Percentiles rank a stretch among this genome's conserved stretches.
These are phyloP conservation scores for Fringilla coelebs DNA, from an alignment of 2,797 vertebrate genomes.

Conservation along the genomic window DNA sequence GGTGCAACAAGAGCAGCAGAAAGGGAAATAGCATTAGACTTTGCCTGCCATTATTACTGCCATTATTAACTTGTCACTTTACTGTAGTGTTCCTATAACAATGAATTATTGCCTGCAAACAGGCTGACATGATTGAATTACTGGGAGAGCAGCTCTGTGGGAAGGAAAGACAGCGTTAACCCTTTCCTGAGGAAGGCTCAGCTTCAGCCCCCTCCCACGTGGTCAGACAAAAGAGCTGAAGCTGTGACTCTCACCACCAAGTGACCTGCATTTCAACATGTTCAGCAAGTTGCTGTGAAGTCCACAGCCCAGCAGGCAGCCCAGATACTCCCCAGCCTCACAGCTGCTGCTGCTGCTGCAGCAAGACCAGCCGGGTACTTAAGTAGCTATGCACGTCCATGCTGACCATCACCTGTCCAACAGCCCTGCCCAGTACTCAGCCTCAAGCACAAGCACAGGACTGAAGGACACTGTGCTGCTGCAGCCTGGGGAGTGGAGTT, in stretches of 20 bases:
- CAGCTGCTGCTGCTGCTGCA: not conserved
- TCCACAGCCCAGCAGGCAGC: not conserved
- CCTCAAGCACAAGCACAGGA: not conserved
- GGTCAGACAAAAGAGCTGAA: not conserved
- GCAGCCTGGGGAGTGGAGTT: not conserved
- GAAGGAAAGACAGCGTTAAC: slow-evolving; percentile 40
- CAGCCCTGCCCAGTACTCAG: not conserved
- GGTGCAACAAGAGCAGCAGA: slow-evolving; percentile 55
- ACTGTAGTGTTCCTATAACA: slow-evolving; percentile 67
- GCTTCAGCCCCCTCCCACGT: not conserved
- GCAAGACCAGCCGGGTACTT: accelerated
- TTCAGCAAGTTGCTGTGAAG: not conserved
- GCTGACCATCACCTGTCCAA: not conserved
- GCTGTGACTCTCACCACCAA: not conserved
- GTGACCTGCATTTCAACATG: not conserved
- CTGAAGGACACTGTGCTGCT: not conserved
- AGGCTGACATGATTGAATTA: slow-evolving; percentile 70
- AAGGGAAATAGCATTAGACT: slow-evolving; percentile 66
- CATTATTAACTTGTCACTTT: slow-evolving; percentile 74
- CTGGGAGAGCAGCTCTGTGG: slow-evolving; percentile 9
- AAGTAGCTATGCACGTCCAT: accelerated
- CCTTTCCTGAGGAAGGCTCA: slow-evolving; percentile 19
- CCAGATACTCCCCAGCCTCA: not conserved
- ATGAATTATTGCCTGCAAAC: slow-evolving; percentile 72
- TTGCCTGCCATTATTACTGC: slow-evolving; percentile 69